Conservation (phyloP, 2,797 vertebrate genomes). For the Eleutherodactylus coqui region DNA sequence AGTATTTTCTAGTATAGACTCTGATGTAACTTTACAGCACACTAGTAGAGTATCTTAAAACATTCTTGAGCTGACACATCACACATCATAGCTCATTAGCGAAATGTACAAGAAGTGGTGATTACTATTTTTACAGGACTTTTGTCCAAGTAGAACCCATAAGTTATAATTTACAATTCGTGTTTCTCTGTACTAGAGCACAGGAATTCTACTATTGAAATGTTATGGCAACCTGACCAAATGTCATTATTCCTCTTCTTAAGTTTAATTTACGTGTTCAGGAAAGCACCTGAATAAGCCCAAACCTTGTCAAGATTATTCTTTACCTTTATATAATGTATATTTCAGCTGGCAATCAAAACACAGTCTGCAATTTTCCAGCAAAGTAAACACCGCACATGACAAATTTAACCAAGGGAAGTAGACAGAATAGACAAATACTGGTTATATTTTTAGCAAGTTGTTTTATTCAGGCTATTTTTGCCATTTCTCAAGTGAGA, state of each 20-base stretch:
- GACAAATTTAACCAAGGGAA: conserved; percentile 25
- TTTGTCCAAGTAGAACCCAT: conserved; percentile 29
- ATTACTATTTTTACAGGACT: conserved; percentile 38
- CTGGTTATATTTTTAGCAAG: conserved; percentile 43
- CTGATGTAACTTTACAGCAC: neutral
- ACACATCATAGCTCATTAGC: conserved; percentile 23
- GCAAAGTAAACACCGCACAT: conserved; percentile 19
- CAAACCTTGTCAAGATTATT: conserved; percentile 34
- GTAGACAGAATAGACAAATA: conserved; percentile 35
- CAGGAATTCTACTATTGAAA: conserved; percentile 41
- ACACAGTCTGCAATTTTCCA: conserved; percentile 34
- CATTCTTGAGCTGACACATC: neutral
- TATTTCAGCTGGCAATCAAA: conserved; percentile 52
- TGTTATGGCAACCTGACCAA: conserved; percentile 67
- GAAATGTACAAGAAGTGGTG: conserved; percentile 10
- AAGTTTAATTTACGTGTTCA: conserved; percentile 48
- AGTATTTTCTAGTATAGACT: neutral
- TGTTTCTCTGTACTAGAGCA: conserved; percentile 56
- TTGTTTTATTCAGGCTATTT: conserved; percentile 45
- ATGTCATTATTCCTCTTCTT: conserved; percentile 69
- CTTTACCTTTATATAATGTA: conserved; percentile 25
- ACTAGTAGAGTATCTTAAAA: neutral
- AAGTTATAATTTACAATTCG: neutral
- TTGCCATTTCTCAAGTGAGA: conserved; percentile 37
- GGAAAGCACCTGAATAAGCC: conserved; percentile 41